A percentile compares a stretch with the other conserved stretches of the same genome.
Evolutionary conservation across 1,140 invertebrate species (phyloP).

Genomic region (Batillaria attramentaria): DNA sequence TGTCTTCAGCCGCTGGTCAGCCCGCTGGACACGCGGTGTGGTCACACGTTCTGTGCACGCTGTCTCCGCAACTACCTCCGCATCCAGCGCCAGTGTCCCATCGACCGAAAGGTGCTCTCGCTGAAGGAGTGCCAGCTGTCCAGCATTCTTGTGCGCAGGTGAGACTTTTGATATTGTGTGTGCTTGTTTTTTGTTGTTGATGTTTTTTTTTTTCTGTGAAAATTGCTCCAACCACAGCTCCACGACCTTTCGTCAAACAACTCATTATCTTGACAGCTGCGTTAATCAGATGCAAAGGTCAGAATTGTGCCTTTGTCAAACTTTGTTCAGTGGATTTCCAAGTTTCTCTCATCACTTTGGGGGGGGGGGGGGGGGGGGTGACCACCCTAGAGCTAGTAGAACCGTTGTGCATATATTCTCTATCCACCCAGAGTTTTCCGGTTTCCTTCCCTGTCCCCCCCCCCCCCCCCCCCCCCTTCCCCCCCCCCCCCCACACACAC

Average conservation of each 20-base stretch:
- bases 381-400: neutral
- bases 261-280: too few species aligned
- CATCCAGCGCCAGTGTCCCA: constrained; percentile 69
- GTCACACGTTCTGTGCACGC: constrained; percentile 74
- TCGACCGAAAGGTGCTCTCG: constrained; percentile 65
- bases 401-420: too few species aligned
- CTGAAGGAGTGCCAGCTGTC: constrained; percentile 66
- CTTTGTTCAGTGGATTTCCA: too few species aligned
- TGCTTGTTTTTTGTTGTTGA: neutral
- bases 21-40: constrained; percentile 74
- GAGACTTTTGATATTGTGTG: constrained; percentile 31
- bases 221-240: too few species aligned
- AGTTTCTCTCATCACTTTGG: too few species aligned
- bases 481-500: neutral
- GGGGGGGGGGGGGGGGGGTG: too few species aligned
- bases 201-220: too few species aligned
- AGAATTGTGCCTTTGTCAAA: too few species aligned
- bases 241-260: too few species aligned
- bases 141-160: constrained; percentile 71
- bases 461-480: neutral
- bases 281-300: too few species aligned
- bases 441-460: neutral
- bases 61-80: constrained; percentile 72
- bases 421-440: neutral
- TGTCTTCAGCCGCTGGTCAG: constrained; percentile 73